These are phyloP conservation scores for Heliothis virescens DNA, from an alignment of 1,140 invertebrate species.

Conservation along the genomic window DNA sequence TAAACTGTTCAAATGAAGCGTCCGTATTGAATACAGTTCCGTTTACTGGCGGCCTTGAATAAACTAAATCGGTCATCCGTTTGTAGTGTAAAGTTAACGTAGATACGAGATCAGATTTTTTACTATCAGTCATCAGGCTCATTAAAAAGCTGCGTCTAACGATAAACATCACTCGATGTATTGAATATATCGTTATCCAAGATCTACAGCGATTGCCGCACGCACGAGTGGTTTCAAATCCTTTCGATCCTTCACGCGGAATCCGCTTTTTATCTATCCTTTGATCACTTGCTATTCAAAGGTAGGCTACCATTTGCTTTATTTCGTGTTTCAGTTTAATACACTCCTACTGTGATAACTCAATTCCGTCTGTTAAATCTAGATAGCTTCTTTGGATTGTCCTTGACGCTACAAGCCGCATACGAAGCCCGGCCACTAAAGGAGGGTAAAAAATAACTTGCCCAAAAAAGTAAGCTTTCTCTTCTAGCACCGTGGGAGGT, in stretches of 20 bases:
- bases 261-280: slow-evolving; percentile 56
- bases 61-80: slow-evolving; percentile 19
- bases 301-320: slow-evolving; percentile 43
- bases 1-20: slow-evolving; percentile 56
- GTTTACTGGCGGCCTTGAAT: slow-evolving; percentile 35
- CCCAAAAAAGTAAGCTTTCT: slow-evolving; percentile 68
- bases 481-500: slow-evolving; percentile 69
- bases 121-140: slow-evolving; percentile 36
- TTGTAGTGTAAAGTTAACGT: slow-evolving; percentile 9
- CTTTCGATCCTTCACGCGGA: slow-evolving; percentile 52
- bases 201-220: slow-evolving; percentile 54
- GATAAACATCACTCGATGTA: slow-evolving; percentile 51
- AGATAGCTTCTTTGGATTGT: neutral
- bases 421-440: slow-evolving; percentile 47
- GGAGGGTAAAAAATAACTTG: slow-evolving; percentile 59
- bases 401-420: slow-evolving; percentile 28
- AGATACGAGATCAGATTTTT: slow-evolving; percentile 41
- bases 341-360: slow-evolving; percentile 24
- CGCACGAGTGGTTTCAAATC: slow-evolving; percentile 58
- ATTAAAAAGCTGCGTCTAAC: slow-evolving; percentile 38
- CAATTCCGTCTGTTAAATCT: neutral
- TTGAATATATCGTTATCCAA: slow-evolving; percentile 54
- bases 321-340: slow-evolving; percentile 20
- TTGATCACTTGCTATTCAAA: slow-evolving; percentile 61
- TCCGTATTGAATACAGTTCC: slow-evolving; percentile 49